A percentile compares a stretch with the other conserved stretches of the same genome.
These are phyloP conservation scores for Aleiodes sp. DNA, from an alignment of 1,140 invertebrate species.

Conservation along the genomic window DNA sequence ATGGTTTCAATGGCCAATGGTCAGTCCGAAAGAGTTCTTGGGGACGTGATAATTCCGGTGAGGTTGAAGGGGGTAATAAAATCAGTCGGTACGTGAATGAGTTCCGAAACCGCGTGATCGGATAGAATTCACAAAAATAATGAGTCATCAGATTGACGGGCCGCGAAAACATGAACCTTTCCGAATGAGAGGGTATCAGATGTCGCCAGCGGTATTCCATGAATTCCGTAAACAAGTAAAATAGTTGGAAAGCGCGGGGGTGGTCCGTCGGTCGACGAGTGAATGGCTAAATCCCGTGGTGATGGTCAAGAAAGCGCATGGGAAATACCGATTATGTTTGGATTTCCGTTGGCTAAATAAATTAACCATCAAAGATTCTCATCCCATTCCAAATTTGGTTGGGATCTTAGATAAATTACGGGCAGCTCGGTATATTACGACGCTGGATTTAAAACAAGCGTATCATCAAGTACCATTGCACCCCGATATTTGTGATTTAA, in stretches of 20 bases:
- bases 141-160: background rate
- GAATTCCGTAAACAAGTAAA: background rate
- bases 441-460: conserved; percentile 45
- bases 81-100: background rate
- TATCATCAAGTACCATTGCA: conserved; percentile 46
- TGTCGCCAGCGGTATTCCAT: background rate
- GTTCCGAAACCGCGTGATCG: background rate
- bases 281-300: background rate
- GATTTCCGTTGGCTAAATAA: background rate
- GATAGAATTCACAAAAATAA: background rate
- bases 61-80: background rate
- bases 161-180: background rate
- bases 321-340: background rate
- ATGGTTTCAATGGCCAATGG: background rate
- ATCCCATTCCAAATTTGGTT: background rate
- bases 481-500: conserved; percentile 33
- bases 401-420: conserved; percentile 43
- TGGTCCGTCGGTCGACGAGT: background rate
- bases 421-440: conserved; percentile 38
- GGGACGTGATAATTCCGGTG: background rate
- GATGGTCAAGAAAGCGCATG: background rate
- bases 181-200: background rate
- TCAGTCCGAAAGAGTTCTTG: background rate
- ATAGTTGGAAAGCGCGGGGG: background rate
- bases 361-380: background rate